Evolutionary conservation across 2,113 vertebrate genomes (phyloP), one percentile per base, ranked within the genome.

Genomic region (Tyto alba): DNA sequence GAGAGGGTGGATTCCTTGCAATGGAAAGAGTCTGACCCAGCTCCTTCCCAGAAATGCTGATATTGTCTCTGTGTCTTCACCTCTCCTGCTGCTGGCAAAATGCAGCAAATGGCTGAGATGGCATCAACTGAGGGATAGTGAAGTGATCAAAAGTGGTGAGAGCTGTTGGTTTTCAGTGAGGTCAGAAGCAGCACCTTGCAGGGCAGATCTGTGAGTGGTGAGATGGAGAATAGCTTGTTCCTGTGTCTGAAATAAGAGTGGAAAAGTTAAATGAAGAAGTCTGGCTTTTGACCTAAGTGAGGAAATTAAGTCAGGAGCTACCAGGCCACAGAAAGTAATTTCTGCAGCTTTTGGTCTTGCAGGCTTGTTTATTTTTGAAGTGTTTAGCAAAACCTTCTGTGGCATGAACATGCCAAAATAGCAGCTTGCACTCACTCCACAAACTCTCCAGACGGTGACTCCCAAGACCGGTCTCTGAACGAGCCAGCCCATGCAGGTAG

Each of bases 361-460:
- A 94, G 88, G 83, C 76, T 96, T 96, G 93, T 96, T 96, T 94
- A 93, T 93, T 95, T 96, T 88, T 87, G 83, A 73, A 83, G 88
- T 57, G 76, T 91, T 95, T 89, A 86, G 71, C 90, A 94, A 96
- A 90, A 96, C 93, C 94, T 96, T 95, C 97, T 91, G 88, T 90
- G 93, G 80, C 89, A 86, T 57, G 47, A 79, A 87, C 40, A 88
- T 59, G 95, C 88, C 60, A 68, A 90, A 97, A 97, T 95, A 96
- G 86, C 90, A 95, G 96, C 97, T 96, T 97, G 97, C 98, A 97
- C 98, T 98, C 97, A 90, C 96, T 94, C 95, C n/a, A 56, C 57
- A 96, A 98, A 97, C 93, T 94, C 82, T 95, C 86, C 95, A 92
- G 95, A 94, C 41, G 90, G 84, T 50, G 79, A 60, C 76, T 95